phyloP scores from a whole-genome alignment of 2,113 vertebrate genomes.

The Charina bottae region DNA sequence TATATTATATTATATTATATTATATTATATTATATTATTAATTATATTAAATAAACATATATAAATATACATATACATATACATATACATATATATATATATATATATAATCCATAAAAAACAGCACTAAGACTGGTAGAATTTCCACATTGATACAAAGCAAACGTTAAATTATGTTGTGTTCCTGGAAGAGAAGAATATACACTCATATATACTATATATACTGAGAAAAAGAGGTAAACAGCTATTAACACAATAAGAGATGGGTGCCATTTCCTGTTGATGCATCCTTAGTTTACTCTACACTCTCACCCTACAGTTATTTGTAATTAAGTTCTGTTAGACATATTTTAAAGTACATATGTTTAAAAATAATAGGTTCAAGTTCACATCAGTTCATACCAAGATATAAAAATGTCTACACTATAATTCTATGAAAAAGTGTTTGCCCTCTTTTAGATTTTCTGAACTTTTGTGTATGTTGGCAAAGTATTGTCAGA shows the following conservation, averaged over 20 bases:
- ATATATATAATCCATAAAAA: not conserved
- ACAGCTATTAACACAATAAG: not conserved
- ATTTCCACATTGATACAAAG: not conserved
- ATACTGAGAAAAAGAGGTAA: not conserved
- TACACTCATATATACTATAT: not conserved
- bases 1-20: too few relatives aligned
- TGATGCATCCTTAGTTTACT: not conserved
- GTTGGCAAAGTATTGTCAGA: not conserved
- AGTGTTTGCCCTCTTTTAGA: not conserved
- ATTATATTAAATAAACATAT: too few relatives aligned
- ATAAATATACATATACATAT: not conserved
- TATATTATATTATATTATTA: too few relatives aligned
- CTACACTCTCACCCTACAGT: not conserved
- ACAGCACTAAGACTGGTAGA: not conserved
- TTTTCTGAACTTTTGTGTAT: not conserved
- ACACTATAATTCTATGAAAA: not conserved
- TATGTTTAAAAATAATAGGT: not conserved
- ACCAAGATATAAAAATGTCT: not conserved
- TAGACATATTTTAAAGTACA: not conserved
- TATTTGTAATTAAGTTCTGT: not conserved
- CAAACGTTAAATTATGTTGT: not conserved
- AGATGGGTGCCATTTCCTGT: not conserved
- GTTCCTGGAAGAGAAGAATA: not conserved
- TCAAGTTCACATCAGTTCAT: not conserved
- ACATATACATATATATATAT: not conserved